Conservation (phyloP, 2,797 vertebrate genomes). For the Coranthus polyacanthus region DNA sequence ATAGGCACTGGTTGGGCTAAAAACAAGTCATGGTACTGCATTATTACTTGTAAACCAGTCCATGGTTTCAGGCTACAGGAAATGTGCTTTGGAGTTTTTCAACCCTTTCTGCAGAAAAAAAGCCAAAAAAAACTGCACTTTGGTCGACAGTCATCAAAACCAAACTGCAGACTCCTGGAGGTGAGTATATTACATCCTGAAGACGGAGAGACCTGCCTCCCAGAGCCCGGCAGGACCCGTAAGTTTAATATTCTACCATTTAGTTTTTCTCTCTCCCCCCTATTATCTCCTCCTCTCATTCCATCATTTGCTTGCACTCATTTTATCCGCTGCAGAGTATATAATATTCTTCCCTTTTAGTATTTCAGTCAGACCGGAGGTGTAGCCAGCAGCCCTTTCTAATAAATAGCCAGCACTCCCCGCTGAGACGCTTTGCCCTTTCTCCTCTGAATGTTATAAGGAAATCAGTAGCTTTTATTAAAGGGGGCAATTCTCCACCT, state of each 20-base stretch:
- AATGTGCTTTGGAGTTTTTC: not conserved
- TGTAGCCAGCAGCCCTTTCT: constrained; percentile 52
- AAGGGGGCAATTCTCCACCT: constrained; percentile 37
- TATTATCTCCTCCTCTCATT: constrained; percentile 32
- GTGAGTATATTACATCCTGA: constrained; percentile 9
- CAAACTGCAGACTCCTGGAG: constrained; percentile 11
- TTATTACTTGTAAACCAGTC: not conserved
- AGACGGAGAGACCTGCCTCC: constrained; percentile 11
- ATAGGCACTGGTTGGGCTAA: not conserved
- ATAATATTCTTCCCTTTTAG: constrained; percentile 41
- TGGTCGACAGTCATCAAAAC: not conserved
- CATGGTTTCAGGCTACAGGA: not conserved
- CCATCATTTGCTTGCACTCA: constrained; percentile 30
- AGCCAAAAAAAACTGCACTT: not conserved
- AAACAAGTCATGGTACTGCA: no score
- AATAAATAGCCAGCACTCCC: constrained; percentile 60
- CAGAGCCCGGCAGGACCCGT: not conserved
- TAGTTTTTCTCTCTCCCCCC: constrained; percentile 20
- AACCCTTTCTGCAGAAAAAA: not conserved
- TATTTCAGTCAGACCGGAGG: constrained; percentile 53
- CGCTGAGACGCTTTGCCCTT: constrained; percentile 58
- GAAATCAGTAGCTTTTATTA: constrained; percentile 57
- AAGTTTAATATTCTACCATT: constrained; percentile 42
- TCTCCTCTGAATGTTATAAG: constrained; percentile 39
- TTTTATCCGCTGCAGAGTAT: constrained; percentile 33